Conservation (phyloP, 2,888 invertebrate species). For the Athalia cordata region DNA sequence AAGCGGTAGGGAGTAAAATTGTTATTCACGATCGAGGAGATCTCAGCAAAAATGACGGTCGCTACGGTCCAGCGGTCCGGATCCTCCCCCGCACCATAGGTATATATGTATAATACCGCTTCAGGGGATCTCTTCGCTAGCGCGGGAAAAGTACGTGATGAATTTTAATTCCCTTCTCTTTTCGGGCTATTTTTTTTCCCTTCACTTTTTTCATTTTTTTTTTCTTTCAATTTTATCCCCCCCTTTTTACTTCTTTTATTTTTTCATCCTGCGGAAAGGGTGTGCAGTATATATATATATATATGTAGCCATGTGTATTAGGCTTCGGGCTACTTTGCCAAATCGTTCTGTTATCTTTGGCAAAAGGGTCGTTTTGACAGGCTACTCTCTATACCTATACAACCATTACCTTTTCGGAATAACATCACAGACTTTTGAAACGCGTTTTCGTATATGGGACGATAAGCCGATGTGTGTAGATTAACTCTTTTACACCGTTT, state of each 20-base stretch:
- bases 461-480: background rate
- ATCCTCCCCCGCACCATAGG: background rate
- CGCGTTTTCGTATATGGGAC: no score
- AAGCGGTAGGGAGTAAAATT: background rate
- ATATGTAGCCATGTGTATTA: background rate
- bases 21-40: conserved; percentile 34
- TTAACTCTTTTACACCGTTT: background rate
- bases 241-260: background rate
- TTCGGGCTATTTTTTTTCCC: background rate
- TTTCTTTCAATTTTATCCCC: background rate
- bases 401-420: no score
- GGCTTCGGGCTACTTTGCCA: conserved; percentile 14
- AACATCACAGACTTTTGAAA: no score
- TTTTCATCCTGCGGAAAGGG: no score
- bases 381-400: background rate
- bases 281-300: no score
- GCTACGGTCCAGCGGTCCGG: background rate
- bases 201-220: background rate
- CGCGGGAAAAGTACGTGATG: conserved; percentile 25
- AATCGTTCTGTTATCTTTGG: conserved; percentile 29
- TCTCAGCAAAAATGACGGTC: conserved; percentile 29
- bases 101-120: conserved; percentile 1
- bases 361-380: conserved; percentile 33
- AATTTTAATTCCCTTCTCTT: conserved; percentile 34
- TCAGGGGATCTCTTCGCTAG: background rate